These are phyloP conservation scores for Acestrorhynchus altus DNA, from an alignment of 2,797 vertebrate species.

Conservation along the genomic window DNA sequence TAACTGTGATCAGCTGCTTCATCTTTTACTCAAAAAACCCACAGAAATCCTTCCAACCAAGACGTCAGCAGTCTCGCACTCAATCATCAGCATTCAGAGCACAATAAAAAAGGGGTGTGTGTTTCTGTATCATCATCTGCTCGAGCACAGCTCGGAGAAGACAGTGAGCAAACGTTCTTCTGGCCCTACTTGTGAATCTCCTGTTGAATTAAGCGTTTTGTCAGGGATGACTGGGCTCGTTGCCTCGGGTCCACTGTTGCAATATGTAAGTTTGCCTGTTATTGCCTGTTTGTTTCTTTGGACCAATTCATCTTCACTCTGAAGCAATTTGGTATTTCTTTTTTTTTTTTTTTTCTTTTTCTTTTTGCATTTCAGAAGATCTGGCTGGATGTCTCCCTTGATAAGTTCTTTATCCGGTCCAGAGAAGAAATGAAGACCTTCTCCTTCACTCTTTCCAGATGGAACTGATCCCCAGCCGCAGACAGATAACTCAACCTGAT, in stretches of 20 bases:
- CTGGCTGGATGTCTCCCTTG: too few relatives aligned
- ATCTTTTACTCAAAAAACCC: not conserved
- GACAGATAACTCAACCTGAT: not conserved
- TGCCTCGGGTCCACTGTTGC: constrained; percentile 1
- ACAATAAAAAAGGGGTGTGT: constrained; percentile 8
- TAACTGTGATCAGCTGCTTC: not conserved
- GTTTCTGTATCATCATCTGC: not conserved
- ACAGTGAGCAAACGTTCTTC: constrained; percentile 24
- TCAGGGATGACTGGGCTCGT: not conserved
- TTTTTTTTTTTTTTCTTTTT: too few relatives aligned
- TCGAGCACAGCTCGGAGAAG: not conserved
- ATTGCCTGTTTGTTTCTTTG: not conserved
- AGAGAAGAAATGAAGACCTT: too few relatives aligned
- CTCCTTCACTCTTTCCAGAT: not conserved
- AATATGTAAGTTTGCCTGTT: constrained; percentile 32
- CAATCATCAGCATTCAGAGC: constrained; percentile 25
- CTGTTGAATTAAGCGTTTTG: constrained; percentile 17
- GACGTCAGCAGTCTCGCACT: constrained; percentile 26
- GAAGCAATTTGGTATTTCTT: not conserved
- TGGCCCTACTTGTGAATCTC: constrained; percentile 11
- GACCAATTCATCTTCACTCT: too few relatives aligned
- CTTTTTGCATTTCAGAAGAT: too few relatives aligned
- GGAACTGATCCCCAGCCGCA: not conserved
- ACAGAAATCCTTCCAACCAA: constrained; percentile 3
- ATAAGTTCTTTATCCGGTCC: too few relatives aligned